These are phyloP conservation scores for Drosophila biarmipes DNA, from an alignment of 1,140 invertebrate species.

Conservation along the genomic window DNA sequence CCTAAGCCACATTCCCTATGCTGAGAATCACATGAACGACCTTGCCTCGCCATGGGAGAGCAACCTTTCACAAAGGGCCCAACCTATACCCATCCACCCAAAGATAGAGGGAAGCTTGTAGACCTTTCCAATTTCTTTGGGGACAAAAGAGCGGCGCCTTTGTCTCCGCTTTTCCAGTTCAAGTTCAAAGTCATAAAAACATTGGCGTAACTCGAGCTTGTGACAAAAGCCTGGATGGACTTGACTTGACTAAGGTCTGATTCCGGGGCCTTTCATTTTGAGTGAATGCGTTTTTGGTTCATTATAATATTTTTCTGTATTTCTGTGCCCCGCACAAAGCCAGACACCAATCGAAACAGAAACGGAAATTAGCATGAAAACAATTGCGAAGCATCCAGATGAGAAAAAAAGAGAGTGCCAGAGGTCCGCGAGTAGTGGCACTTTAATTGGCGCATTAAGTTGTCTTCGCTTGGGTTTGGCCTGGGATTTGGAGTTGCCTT, in stretches of 20 bases:
- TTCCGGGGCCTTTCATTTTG: conserved; percentile 70
- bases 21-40: conserved; percentile 19
- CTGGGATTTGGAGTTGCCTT: conserved; percentile 9
- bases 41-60: conserved; percentile 39
- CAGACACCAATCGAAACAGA: conserved; percentile 56
- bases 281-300: conserved; percentile 62
- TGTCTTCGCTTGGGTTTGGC: conserved; percentile 49
- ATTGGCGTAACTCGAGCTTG: conserved; percentile 63
- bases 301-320: conserved; percentile 8
- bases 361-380: conserved; percentile 67
- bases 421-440: conserved; percentile 54
- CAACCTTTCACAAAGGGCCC: conserved; percentile 32
- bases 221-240: conserved; percentile 16
- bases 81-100: background rate
- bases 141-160: background rate
- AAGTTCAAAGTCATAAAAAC: conserved; percentile 81
- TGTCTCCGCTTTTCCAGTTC: conserved; percentile 60
- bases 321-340: conserved; percentile 8
- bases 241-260: background rate
- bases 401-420: conserved; percentile 13
- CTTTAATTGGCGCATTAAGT: conserved; percentile 78
- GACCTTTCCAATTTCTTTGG: conserved; percentile 46
- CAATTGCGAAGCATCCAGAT: conserved; percentile 57
- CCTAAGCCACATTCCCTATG: background rate
- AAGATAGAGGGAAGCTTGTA: background rate